A percentile compares a stretch with the other conserved stretches of the same genome.
Conservation (phyloP, 2,797 vertebrate species). For the Squalus acanthias region DNA sequence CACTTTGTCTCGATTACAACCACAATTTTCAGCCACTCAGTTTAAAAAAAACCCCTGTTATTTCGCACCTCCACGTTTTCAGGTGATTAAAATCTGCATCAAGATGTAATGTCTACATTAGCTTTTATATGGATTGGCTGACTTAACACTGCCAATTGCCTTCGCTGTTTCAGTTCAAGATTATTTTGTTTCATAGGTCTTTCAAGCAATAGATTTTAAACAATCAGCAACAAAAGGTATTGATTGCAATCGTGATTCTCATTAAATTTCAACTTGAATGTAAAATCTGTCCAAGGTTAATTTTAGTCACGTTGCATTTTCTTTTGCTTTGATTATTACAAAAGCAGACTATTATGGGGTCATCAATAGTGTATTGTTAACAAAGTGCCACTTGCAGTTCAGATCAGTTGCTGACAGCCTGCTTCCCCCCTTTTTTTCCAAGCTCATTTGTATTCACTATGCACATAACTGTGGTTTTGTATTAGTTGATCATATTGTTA, state of each 20-base stretch:
- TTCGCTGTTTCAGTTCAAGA: neutral
- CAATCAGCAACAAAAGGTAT: neutral
- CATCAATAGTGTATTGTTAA: neutral
- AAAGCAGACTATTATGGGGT: neutral
- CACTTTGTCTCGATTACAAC: neutral
- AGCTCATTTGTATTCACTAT: neutral
- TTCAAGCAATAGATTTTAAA: neutral
- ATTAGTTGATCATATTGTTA: neutral
- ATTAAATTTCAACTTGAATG: neutral
- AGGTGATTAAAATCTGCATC: neutral
- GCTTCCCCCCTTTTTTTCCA: neutral
- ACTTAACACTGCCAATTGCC: neutral
- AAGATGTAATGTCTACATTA: neutral
- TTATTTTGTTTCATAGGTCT: neutral
- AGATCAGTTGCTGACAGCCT: neutral
- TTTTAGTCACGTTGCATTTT: neutral
- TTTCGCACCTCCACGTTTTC: neutral
- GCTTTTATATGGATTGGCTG: neutral
- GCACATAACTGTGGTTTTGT: slow-evolving; percentile 8
- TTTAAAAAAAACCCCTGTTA: neutral
- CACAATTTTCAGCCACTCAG: neutral
- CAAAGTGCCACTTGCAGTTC: neutral
- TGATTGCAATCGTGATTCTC: neutral
- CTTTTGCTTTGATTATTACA: neutral
- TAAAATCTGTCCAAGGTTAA: neutral